Evolutionary conservation across 2,797 vertebrate species (phyloP), one percentile per base, ranked within the genome.

Genomic region (Amblyopsis hoosieri): DNA sequence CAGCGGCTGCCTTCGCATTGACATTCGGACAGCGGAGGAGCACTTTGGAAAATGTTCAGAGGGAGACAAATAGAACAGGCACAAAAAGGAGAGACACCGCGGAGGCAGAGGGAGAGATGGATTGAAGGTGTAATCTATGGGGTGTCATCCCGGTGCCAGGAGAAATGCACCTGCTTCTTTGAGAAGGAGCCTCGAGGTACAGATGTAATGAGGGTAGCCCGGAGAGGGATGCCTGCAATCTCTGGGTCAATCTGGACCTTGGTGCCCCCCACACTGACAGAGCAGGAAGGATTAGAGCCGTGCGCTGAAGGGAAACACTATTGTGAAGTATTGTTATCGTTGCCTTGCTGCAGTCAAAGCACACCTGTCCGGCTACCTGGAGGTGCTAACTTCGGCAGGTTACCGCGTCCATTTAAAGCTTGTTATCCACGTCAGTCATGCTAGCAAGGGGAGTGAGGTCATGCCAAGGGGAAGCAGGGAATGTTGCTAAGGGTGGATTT

Each of bases 151-250:
- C 72, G 61, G 55, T 84, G 76, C 82, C 78, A 80, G 74, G 79
- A 82, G 71, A 85, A 87, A 88, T 86, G 82, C 81, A 80, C 74
- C 72, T 69, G n/a, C 52, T 62, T 60, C 23, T 71, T 87, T 76
- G 85, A 80, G 67, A 71, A 71, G 74, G 74, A 42, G 85, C 81
- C 85, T 85, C 61, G 62, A 79, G 82, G 70, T 79, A 69, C 67
- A 67, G 54, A 60, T 81, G 71, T 84, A 88, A 87, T 87, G 57
- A 85, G 66, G 71, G 69, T 71, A 68, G 81, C 75, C 80, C 74
- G 74, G 76, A 86, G 72, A 84, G 63, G 74, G 74, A 81, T 84
- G 73, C 73, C 78, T 87, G 72, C 85, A 85, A 85, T 85, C 85
- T 82, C 42, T 78, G 72, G 82, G 82, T 83, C 76, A 81, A 62